A percentile compares a stretch with the other conserved stretches of the same genome.
Conservation (phyloP, 2,797 vertebrate genomes). For the Stomatorhinus walkeri region DNA sequence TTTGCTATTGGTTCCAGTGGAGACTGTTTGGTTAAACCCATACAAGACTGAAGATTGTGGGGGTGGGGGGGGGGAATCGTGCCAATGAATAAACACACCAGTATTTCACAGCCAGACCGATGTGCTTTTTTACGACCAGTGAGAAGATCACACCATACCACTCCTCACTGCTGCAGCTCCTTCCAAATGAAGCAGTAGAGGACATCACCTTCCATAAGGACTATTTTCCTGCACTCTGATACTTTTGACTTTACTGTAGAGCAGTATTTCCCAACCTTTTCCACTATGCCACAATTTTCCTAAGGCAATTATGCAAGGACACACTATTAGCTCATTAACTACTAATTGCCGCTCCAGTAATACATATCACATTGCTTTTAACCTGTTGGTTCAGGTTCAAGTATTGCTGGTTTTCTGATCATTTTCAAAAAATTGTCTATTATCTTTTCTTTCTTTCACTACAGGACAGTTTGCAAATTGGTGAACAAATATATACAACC, state of each 20-base stretch:
- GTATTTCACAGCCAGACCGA: constrained; percentile 23
- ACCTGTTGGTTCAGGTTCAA: not conserved
- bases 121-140: not conserved
- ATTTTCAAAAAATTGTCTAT: not conserved
- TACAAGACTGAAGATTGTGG: constrained; percentile 26
- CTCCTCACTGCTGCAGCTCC: not conserved
- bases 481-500: not conserved
- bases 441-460: not conserved
- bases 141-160: not conserved
- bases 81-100: constrained; percentile 33
- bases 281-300: not conserved
- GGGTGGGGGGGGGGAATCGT: constrained; percentile 4
- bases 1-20: constrained; percentile 18
- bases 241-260: not conserved
- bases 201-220: not conserved
- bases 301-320: not conserved
- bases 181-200: not conserved
- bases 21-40: constrained; percentile 14
- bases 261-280: not conserved
- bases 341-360: not conserved
- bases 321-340: not conserved
- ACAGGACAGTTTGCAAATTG: not conserved
- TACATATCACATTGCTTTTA: not conserved
- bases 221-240: not conserved
- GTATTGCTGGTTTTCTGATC: not conserved